Conservation (phyloP, 2,888 invertebrate genomes). For the Orthonychiurus folsomi region DNA sequence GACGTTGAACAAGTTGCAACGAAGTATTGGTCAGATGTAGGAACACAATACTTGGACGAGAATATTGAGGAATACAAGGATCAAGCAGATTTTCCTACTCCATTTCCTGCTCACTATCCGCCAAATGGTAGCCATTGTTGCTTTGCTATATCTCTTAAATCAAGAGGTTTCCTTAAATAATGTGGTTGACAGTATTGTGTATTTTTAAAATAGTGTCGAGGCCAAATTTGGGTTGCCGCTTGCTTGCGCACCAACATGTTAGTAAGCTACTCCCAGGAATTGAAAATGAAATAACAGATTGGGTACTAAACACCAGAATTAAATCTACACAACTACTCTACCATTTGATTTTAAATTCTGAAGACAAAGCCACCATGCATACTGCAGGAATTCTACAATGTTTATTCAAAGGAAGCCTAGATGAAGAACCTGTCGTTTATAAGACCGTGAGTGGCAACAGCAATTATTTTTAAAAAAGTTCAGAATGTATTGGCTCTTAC, state of each 20-base stretch:
- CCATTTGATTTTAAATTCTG: constrained; percentile 61
- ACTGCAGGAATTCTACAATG: constrained; percentile 53
- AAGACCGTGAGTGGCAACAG: constrained; percentile 48
- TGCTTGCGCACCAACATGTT: constrained; percentile 64
- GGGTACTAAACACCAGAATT: constrained; percentile 60
- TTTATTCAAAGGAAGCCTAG: constrained; percentile 47
- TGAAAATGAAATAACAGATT: constrained; percentile 62
- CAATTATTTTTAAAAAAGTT: background rate
- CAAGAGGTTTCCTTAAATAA: constrained; percentile 3
- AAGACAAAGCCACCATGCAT: constrained; percentile 63
- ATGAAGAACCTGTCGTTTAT: constrained; percentile 42
- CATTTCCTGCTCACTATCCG: constrained; percentile 65
- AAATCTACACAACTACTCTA: constrained; percentile 67
- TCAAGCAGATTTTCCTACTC: constrained; percentile 63
- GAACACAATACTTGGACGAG: constrained; percentile 69
- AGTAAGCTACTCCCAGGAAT: constrained; percentile 65
- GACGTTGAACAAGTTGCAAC: constrained; percentile 59
- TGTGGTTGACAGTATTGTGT: background rate
- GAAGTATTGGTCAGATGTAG: constrained; percentile 61
- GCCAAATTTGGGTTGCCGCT: constrained; percentile 80
- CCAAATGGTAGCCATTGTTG: constrained; percentile 49
- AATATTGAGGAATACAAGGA: constrained; percentile 81
- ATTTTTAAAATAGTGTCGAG: constrained; percentile 44
- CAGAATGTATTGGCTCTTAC: constrained; percentile 14
- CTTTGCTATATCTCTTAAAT: constrained; percentile 6